These are phyloP conservation scores for Urosaurus nigricauda DNA, from an alignment of 2,797 vertebrate genomes.

Conservation along the genomic window DNA sequence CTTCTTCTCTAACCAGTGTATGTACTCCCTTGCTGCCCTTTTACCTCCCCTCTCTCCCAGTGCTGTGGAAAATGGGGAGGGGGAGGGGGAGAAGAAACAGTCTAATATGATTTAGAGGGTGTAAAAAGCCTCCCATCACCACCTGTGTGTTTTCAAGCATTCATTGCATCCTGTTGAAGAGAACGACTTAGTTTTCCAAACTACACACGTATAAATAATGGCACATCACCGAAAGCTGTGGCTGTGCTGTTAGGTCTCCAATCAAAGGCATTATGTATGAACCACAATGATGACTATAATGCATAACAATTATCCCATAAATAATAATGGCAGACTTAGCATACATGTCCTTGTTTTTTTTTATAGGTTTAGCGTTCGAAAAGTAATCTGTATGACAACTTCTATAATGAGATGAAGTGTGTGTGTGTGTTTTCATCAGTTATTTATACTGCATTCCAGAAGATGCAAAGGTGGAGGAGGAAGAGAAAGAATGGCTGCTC, in stretches of 20 bases:
- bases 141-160: background rate
- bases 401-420: background rate
- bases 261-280: conserved; percentile 6
- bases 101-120: background rate
- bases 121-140: background rate
- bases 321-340: conserved; percentile 6
- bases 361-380: background rate
- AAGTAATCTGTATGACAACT: background rate
- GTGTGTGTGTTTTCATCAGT: background rate
- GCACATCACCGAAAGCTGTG: background rate
- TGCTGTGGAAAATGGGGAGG: background rate
- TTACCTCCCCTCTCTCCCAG: background rate
- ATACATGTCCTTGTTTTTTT: conserved; percentile 1
- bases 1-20: background rate
- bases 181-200: background rate
- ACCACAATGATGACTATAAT: conserved; percentile 10
- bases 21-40: background rate
- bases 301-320: conserved; percentile 14
- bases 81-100: too few species aligned
- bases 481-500: background rate
- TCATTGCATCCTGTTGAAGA: background rate
- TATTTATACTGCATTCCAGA: background rate
- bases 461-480: background rate
- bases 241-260: background rate
- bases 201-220: conserved; percentile 13